Base-by-base conservation (phyloP, 2,113 vertebrate species). In the Conger conger region DNA sequence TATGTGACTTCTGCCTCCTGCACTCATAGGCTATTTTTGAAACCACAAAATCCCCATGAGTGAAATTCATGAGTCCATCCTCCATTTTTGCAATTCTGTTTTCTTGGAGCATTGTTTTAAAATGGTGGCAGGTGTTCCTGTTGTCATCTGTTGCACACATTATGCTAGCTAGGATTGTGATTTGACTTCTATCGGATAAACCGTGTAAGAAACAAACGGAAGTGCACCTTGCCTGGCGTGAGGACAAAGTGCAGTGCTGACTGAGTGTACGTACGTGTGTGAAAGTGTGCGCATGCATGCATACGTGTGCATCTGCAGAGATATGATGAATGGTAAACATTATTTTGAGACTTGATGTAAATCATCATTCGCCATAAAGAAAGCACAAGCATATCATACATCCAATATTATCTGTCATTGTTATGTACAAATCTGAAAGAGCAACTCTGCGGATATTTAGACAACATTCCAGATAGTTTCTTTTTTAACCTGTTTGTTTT, bases 41-140 rank as follows among this genome's bases (percentile, higher is more conserved):
- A 86, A 17, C n/a, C 86, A 27, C 87, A 63, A 78, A 80, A 87
- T 38, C 33, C 85, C 83, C 80, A 89, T 89, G 84, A 86, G 80
- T 81, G 45, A 50, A n/a, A n/a, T n/a, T 68, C 1, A 42, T 23
- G 68, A 33, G 68, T 63, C 68, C 27, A 73, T 73, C 33, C n/a
- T 13, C 23, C 15, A 23, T 73, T 8, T 13, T 1, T 33, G 68
- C 3, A 33, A 73, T 30, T n/a, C 27, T 3, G 1, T 15, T 11
- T 73, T 13, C n/a, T 30, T 73, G 33, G 68, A n/a, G 45, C 7
- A 30, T 73, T 73, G 68, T 13, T 13, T 15, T 73, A 33, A 8
- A 30, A 73, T 73, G 27, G 30, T n/a, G 11, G 68, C n/a, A 30
- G n/a, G 60, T n/a, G 3, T 68, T n/a, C n/a, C 9, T 73, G 30